Conservation (phyloP, 2,888 invertebrate genomes). For the Acleris cristana region DNA sequence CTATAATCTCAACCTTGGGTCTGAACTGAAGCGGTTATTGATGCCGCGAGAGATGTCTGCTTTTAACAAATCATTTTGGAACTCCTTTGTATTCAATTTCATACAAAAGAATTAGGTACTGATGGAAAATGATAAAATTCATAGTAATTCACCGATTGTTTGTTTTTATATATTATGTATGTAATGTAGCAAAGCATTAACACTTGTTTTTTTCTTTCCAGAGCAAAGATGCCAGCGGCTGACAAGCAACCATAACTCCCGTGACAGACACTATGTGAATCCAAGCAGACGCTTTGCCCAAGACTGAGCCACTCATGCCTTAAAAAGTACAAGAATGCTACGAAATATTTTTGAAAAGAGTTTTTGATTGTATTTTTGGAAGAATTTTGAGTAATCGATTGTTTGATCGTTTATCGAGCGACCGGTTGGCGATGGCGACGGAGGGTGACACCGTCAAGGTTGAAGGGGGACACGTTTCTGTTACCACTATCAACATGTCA, state of each 20-base stretch:
- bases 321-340: slow-evolving; percentile 47
- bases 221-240: slow-evolving; percentile 12
- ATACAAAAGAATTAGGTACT: too few species aligned
- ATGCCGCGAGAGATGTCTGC: too few species aligned
- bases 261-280: slow-evolving; percentile 19
- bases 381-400: slow-evolving; percentile 55
- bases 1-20: neutral
- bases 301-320: slow-evolving; percentile 75
- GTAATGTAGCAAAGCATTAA: too few species aligned
- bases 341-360: slow-evolving; percentile 55
- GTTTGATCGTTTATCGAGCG: slow-evolving; percentile 48
- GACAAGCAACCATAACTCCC: neutral
- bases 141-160: too few species aligned
- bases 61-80: too few species aligned
- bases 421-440: slow-evolving; percentile 68
- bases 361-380: slow-evolving; percentile 46
- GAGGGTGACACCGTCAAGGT: slow-evolving; percentile 78
- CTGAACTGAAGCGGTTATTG: neutral
- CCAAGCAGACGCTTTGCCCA: slow-evolving; percentile 42
- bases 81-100: too few species aligned
- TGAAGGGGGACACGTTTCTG: slow-evolving; percentile 87
- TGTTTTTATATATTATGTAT: too few species aligned
- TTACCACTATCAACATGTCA: slow-evolving; percentile 91
- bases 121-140: too few species aligned
- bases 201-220: slow-evolving; percentile 19